These are phyloP conservation scores for Shinisaurus crocodilurus DNA, from an alignment of 2,113 vertebrate species.

Conservation along the genomic window DNA sequence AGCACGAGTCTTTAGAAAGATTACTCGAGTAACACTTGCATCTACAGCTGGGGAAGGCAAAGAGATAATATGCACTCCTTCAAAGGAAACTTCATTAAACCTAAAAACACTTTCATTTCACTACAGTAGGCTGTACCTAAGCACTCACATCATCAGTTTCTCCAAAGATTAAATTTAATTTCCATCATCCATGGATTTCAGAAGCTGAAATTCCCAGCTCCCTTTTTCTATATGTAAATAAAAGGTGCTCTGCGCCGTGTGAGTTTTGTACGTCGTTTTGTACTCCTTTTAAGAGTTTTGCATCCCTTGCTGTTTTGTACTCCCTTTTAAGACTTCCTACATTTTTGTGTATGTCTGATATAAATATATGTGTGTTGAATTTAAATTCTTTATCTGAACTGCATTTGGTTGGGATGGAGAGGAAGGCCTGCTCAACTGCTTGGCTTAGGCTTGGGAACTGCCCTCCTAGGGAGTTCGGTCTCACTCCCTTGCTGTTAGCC, in stretches of 20 bases:
- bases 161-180: background rate
- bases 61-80: background rate
- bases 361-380: background rate
- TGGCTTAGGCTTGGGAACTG: background rate
- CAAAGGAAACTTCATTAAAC: background rate
- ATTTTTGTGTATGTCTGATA: background rate
- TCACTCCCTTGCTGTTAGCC: background rate
- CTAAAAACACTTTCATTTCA: background rate
- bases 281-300: too few species aligned
- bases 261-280: background rate
- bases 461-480: too few species aligned
- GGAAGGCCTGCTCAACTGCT: background rate
- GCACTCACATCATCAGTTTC: background rate
- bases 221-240: background rate
- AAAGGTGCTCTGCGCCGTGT: background rate
- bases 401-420: background rate
- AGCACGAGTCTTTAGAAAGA: conserved; percentile 70
- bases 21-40: conserved; percentile 64
- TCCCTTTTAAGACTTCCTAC: background rate
- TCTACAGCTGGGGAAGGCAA: conserved; percentile 57
- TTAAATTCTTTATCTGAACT: background rate
- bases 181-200: background rate
- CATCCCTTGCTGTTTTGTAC: too few species aligned
- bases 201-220: background rate
- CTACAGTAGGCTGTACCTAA: conserved; percentile 2